Conservation (phyloP, 2,888 invertebrate species). For the Platycheirus rosarum region DNA sequence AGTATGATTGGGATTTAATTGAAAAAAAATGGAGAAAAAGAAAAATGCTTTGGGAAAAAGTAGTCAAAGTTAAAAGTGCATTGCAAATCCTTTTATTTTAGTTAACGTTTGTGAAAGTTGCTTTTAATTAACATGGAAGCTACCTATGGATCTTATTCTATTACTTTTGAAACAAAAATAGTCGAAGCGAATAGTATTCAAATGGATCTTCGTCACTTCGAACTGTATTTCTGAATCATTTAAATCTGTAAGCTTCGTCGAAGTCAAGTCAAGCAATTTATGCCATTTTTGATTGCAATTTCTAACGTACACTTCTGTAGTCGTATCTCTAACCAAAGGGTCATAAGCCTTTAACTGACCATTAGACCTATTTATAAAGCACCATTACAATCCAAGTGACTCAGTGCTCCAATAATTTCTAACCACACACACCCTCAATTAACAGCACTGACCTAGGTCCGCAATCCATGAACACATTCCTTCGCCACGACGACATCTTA, state of each 20-base stretch:
- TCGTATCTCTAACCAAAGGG: too few relatives aligned
- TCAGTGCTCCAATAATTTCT: constrained; percentile 56
- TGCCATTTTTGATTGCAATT: constrained; percentile 4
- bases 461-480: constrained; percentile 32
- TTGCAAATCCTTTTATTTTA: too few relatives aligned
- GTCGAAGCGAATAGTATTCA: too few relatives aligned
- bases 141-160: too few relatives aligned
- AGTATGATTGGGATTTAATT: background rate
- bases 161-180: too few relatives aligned
- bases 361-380: constrained; percentile 10
- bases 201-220: too few relatives aligned
- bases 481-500: constrained; percentile 5
- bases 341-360: constrained; percentile 21
- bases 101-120: too few relatives aligned
- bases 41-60: too few relatives aligned
- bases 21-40: background rate
- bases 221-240: too few relatives aligned
- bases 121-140: too few relatives aligned
- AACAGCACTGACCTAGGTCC: constrained; percentile 59
- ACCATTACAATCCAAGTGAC: constrained; percentile 29
- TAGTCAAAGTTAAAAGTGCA: background rate
- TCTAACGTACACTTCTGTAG: background rate
- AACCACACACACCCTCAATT: constrained; percentile 48
- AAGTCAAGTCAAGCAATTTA: too few relatives aligned
- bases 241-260: too few relatives aligned